Base-by-base conservation (phyloP, 2,797 vertebrate genomes). In the Muscicapa comitata region DNA sequence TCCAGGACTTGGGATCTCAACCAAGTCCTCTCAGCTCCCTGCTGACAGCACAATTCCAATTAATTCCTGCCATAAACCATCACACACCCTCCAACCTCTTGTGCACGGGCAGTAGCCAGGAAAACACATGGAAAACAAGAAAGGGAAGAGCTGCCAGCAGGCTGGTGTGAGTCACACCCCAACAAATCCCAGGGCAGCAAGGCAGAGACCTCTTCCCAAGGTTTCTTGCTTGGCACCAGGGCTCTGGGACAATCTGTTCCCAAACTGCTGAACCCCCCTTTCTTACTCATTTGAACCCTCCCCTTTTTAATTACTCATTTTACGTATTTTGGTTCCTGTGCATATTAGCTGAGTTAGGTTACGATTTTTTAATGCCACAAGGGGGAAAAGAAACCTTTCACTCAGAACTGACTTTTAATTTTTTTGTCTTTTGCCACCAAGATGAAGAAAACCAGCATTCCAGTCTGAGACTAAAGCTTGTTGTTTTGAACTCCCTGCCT, bases 141-240 rank as follows among this genome's bases (percentile, higher is more conserved):
- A 50, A 75, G 5, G n/a, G 42, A 63, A 37, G 28, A 9, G 15
- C 2, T 79, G 11, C 29, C 33, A 28, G 17, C 18, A 47, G 23
- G 20, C 6, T 29, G 24, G 6, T 48, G 37, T 45, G 50, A 23
- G 33, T 51, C 45, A 59, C 28, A 37, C 6, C 1, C 17, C 57
- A 76, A 6, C 2, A 51, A 24, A 29, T 14, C 11, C 10, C 33
- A 62, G 14, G 21, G 15, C 21, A 86, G 10, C 0, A 0, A 63
- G 43, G 26, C 17, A 81, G 37, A 73, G 20, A 66, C 14, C 20
- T 67, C 16, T 55, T 5, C 37, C 43, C 23, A 35, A 28, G 29
- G 28, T 7, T 59, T 67, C 42, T 71, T 59, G 3, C 37, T 58
- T 62, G 31, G 12, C 51, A 54, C 9, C 40, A 54, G 6, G 13